Percentiles rank a stretch among this genome's conserved stretches.
These are phyloP conservation scores for Halcyon chelicuti DNA, from an alignment of 2,797 vertebrate genomes.

Conservation along the genomic window DNA sequence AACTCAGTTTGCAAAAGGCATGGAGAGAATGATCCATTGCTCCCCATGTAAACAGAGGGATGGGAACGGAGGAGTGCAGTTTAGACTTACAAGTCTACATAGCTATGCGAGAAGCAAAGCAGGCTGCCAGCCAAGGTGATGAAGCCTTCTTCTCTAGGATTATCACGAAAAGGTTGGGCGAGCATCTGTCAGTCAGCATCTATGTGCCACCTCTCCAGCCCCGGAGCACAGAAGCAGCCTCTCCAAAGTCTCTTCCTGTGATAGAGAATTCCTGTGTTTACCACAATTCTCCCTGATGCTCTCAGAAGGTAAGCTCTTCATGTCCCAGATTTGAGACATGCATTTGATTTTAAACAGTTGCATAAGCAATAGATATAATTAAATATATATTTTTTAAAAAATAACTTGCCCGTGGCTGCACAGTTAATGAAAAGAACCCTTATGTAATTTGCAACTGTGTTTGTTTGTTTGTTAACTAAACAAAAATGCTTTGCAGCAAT, in stretches of 20 bases:
- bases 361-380: neutral
- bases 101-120: neutral
- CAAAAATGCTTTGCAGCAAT: neutral
- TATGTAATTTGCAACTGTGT: neutral
- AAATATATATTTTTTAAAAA: neutral
- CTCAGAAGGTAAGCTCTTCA: neutral
- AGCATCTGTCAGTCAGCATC: neutral
- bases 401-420: neutral
- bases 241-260: neutral
- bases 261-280: neutral
- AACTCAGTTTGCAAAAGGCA: neutral
- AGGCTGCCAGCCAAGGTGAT: neutral
- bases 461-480: neutral
- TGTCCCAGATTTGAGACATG: rapidly evolving
- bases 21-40: rapidly evolving
- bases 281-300: rapidly evolving
- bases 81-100: rapidly evolving
- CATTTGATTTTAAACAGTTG: neutral
- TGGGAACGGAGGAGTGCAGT: rapidly evolving
- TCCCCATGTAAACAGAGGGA: rapidly evolving
- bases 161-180: neutral
- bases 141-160: neutral
- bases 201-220: neutral
- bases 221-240: neutral
- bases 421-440: neutral